These are phyloP conservation scores for Nyctalus aviator DNA, from an alignment of 2,797 vertebrate species.

Conservation along the genomic window DNA sequence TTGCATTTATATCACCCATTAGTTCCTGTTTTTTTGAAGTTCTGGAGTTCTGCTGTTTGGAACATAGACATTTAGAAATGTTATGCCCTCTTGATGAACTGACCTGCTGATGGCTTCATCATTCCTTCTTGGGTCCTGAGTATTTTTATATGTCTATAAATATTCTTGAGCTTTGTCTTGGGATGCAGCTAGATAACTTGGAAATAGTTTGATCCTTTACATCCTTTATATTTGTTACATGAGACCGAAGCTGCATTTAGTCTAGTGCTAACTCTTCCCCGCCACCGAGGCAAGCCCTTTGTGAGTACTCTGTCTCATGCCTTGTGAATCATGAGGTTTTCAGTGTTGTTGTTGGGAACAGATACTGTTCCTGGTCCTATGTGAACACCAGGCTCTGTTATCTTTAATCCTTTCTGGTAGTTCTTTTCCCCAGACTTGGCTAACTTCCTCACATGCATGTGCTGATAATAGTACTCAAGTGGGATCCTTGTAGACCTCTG, in stretches of 20 bases:
- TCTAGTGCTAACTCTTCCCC: background rate
- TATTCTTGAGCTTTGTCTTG: constrained; percentile 12
- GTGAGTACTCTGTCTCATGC: background rate
- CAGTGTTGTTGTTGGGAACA: background rate
- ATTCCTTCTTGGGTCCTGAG: background rate
- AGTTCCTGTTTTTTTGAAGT: constrained; percentile 26
- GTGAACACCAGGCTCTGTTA: background rate
- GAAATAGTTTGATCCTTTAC: constrained; percentile 1
- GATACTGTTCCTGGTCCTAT: background rate
- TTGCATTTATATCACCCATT: background rate
- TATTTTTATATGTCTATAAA: constrained; percentile 41
- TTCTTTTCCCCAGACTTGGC: background rate
- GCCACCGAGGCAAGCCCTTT: background rate
- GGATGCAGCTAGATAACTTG: background rate
- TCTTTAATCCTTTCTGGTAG: background rate
- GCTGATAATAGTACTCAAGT: background rate
- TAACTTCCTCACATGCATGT: background rate
- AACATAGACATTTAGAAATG: constrained; percentile 5
- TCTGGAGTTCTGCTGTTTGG: constrained; percentile 8
- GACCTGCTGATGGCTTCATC: background rate
- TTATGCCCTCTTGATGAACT: background rate
- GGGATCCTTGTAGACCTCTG: background rate
- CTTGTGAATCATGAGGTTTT: background rate
- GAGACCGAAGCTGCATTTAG: constrained; percentile 8
- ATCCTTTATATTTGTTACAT: background rate